Evolutionary conservation across 2,113 vertebrate genomes (phyloP).

Genomic region (Megalops atlanticus): DNA sequence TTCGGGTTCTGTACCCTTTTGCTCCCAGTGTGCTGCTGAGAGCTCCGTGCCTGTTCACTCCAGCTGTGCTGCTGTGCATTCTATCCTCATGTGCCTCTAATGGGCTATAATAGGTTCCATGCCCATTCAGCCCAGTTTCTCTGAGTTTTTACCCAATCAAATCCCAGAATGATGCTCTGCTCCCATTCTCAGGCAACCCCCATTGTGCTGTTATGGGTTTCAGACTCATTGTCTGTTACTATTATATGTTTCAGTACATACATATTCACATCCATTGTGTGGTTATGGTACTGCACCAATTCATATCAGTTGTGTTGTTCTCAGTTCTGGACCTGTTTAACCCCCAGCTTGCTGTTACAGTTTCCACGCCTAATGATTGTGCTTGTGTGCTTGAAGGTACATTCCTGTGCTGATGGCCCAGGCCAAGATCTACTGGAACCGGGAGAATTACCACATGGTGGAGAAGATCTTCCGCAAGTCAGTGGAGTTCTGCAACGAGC

Average conservation of each 20-base stretch:
- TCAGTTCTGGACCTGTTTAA: no score
- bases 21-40: not conserved
- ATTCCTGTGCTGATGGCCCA: conserved; percentile 92
- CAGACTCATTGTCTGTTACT: no score
- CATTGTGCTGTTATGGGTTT: not conserved
- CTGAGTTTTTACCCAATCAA: not conserved
- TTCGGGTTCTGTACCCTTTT: not conserved
- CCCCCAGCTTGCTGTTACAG: not conserved
- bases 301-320: no score
- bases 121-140: no score
- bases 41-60: not conserved
- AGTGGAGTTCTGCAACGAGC: conserved; percentile 87
- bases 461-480: conserved; percentile 96
- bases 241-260: no score
- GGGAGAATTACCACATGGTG: conserved; percentile 90
- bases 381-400: conserved; percentile 64
- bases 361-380: not conserved
- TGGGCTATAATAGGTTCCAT: not conserved
- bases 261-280: no score
- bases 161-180: no score
- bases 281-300: no score
- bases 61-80: not conserved
- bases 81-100: no score
- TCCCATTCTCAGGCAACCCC: no score
- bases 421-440: conserved; percentile 95